Percentiles rank a stretch among this genome's conserved stretches.
Evolutionary conservation across 23 tunicate genomes (phyloP).

Genomic region (Phallusia fumigata): DNA sequence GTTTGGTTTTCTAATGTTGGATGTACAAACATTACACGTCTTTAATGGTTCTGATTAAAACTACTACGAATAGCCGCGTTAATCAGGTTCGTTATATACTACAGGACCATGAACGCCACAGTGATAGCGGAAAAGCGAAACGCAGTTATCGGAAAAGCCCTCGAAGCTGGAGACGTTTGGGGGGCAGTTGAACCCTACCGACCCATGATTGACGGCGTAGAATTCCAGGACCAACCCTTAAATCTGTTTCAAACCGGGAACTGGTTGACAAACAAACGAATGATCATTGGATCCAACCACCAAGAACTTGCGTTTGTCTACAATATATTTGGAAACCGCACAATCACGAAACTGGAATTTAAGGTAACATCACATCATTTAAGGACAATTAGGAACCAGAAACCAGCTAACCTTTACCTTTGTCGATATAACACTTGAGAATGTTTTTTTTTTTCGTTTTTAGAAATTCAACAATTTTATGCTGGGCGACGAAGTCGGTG

Average conservation of each 20-base stretch:
- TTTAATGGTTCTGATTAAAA: no score
- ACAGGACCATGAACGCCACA: slow-evolving; percentile 26
- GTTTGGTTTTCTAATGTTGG: no score
- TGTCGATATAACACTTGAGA: no score
- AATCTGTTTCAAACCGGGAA: slow-evolving; percentile 53
- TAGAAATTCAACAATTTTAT: slow-evolving; percentile 31
- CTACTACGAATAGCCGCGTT: no score
- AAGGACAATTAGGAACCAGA: no score
- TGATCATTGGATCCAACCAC: slow-evolving; percentile 32
- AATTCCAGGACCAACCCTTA: slow-evolving; percentile 78
- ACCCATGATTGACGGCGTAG: slow-evolving; percentile 73
- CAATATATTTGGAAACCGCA: not conserved
- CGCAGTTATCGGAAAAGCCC: slow-evolving; percentile 30
- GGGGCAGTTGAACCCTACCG: slow-evolving; percentile 78
- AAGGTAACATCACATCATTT: no score
- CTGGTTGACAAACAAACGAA: slow-evolving; percentile 68
- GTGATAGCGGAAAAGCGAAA: slow-evolving; percentile 15
- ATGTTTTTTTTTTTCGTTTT: no score
- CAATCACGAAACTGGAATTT: not conserved
- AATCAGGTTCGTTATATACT: not conserved
- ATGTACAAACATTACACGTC: no score
- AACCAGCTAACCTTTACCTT: no score
- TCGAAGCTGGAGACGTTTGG: slow-evolving; percentile 32
- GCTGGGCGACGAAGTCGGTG: slow-evolving; percentile 48
- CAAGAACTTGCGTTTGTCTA: slow-evolving; percentile 6